Conservation (phyloP, 1,140 invertebrate genomes). For the Aphidius ervi region DNA sequence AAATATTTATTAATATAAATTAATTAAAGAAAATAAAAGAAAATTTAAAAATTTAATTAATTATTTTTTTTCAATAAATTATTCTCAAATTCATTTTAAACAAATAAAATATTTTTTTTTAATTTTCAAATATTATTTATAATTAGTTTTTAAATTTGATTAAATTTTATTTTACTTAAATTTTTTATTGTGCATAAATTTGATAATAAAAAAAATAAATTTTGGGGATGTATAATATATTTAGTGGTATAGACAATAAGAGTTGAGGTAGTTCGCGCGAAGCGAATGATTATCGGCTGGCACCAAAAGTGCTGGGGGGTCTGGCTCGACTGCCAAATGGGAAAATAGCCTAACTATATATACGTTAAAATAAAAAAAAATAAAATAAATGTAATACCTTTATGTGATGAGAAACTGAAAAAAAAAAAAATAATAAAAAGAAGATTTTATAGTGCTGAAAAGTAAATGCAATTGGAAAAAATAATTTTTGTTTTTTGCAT, state of each 20-base stretch:
- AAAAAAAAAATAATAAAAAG: neutral
- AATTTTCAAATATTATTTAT: too few species aligned
- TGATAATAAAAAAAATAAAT: too few species aligned
- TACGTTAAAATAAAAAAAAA: slow-evolving; percentile 2
- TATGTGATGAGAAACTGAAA: slow-evolving; percentile 10
- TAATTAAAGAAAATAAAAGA: too few species aligned
- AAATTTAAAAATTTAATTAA: too few species aligned
- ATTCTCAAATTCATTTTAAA: too few species aligned
- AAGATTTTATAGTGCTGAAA: slow-evolving; percentile 10
- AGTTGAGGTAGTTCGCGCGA: slow-evolving; percentile 32
- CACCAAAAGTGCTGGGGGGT: slow-evolving; percentile 44
- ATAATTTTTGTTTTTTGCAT: neutral
- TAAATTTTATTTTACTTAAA: too few species aligned
- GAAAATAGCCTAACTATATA: slow-evolving; percentile 38
- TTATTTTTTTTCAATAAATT: too few species aligned
- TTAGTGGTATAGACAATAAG: slow-evolving; percentile 1
- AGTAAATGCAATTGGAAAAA: slow-evolving; percentile 3
- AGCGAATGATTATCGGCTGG: slow-evolving; percentile 46
- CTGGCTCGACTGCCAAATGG: slow-evolving; percentile 46
- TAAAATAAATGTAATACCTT: neutral
- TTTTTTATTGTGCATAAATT: too few species aligned
- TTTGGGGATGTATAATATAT: too few species aligned
- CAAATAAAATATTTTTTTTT: too few species aligned
- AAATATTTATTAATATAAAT: too few species aligned
- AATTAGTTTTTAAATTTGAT: too few species aligned